These are phyloP conservation scores for Sphecodes monilicornis DNA, from an alignment of 2,888 invertebrate genomes.

Conservation along the genomic window DNA sequence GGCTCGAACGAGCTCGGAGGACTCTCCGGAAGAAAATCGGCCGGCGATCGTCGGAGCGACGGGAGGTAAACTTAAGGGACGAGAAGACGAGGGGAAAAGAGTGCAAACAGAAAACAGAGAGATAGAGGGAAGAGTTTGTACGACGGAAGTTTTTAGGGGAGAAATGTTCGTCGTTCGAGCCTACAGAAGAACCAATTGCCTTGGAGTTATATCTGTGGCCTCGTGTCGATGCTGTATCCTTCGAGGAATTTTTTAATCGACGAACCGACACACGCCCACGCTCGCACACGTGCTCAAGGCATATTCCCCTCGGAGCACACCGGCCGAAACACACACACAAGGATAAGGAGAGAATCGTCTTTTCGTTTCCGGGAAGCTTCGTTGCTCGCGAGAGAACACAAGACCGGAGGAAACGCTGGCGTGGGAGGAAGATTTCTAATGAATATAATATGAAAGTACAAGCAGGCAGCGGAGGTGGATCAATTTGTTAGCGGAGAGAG, in stretches of 20 bases:
- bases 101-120: constrained; percentile 20
- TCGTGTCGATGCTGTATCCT: constrained; percentile 35
- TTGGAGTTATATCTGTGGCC: background rate
- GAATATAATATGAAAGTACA: constrained; percentile 47
- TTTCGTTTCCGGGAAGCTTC: constrained; percentile 25
- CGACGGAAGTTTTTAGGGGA: too few relatives aligned
- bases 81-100: constrained; percentile 23
- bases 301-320: constrained; percentile 13
- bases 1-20: background rate
- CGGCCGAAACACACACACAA: constrained; percentile 3
- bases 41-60: constrained; percentile 5
- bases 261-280: constrained; percentile 3
- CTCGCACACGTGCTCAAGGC: background rate
- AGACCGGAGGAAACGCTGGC: background rate
- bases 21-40: constrained; percentile 24
- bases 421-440: constrained; percentile 18
- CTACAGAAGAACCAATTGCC: constrained; percentile 7
- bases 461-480: constrained; percentile 14
- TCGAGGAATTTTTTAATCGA: constrained; percentile 47
- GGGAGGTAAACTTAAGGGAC: background rate
- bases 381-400: background rate
- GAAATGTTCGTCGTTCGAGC: background rate
- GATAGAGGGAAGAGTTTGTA: background rate
- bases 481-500: constrained; percentile 7
- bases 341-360: background rate